phyloP scores from a whole-genome alignment of 2,113 vertebrate genomes.

The Oryzias celebensis region DNA sequence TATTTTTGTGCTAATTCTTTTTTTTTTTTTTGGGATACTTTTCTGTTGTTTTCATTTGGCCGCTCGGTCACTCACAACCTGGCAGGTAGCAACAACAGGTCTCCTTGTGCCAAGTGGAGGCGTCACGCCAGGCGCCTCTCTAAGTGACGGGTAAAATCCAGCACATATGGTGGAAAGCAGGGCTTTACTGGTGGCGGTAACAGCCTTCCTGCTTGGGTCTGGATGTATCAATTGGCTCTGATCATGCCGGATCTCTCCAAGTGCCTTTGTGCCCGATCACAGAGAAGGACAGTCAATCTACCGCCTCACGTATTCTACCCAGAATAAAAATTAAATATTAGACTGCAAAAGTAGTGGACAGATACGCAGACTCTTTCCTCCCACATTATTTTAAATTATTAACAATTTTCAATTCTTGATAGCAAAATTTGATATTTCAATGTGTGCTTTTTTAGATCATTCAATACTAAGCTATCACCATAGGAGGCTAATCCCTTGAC shows the following conservation, averaged over 20 bases:
- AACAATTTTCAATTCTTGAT: too few species aligned
- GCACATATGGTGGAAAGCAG: constrained; percentile 51
- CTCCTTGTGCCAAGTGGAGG: constrained; percentile 36
- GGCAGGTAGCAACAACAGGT: constrained; percentile 49
- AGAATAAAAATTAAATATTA: background rate
- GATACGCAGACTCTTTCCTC: too few species aligned
- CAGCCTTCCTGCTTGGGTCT: constrained; percentile 40
- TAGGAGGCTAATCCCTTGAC: too few species aligned
- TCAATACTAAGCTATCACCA: too few species aligned
- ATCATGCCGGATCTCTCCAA: constrained; percentile 32
- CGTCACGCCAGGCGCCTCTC: constrained; percentile 23
- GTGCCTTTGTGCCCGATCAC: constrained; percentile 35
- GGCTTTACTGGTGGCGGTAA: constrained; percentile 23
- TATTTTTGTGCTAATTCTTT: background rate
- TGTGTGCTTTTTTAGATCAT: too few species aligned
- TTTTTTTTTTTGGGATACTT: constrained; percentile 26
- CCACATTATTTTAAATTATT: too few species aligned
- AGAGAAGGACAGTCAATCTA: constrained; percentile 34
- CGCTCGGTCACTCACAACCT: constrained; percentile 54
- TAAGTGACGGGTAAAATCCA: constrained; percentile 41
- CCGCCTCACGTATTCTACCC: constrained; percentile 21
- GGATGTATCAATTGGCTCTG: constrained; percentile 44
- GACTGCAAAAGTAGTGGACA: background rate
- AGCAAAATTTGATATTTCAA: too few species aligned
- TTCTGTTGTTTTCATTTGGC: constrained; percentile 50